Evolutionary conservation across 2,797 vertebrate genomes (phyloP), one percentile per base, ranked within the genome.

Genomic region (Oreonectes daqikongensis): DNA sequence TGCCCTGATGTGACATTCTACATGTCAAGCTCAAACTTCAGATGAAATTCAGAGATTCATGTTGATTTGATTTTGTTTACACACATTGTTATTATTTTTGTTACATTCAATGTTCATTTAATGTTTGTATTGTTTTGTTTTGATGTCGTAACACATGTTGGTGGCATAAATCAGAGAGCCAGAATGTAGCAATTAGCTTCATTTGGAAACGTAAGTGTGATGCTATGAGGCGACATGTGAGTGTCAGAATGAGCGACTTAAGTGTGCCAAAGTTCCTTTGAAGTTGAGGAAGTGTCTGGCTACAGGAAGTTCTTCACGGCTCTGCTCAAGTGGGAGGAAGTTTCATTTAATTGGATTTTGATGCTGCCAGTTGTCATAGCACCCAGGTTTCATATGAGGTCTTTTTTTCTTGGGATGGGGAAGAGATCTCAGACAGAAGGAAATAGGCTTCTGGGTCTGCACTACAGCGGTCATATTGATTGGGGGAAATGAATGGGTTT

Each of bases 311-410:
- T 90, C 87, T 90, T 90, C 86, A 83, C 86, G 79, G 84, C 85
- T 88, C 87, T 88, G 83, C 69, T 89, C 88, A 93, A 92, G 89
- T 87, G 88, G 87, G 87, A 91, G 89, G 87, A 91, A 90, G 90
- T 90, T 86, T 86, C 80, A 81, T 89, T 90, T 92, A 91, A 92
- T 92, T 92, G 91, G 90, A 92, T 92, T 92, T 90, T 90, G 87
- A 93, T 90, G 88, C 85, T 86, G 83, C 81, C 77, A 81, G 92
- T 93, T 92, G 92, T 92, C 93, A 93, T 93, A 90, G 88, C 86
- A 91, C 80, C 92, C 88, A 85, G 82, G 89, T 88, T 91, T 88
- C 83, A 86, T 86, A 57, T 85, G 79, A 83, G 83, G 80, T 74
- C 46, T 80, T 35, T 81, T 78, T 72, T 72, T 69, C 44, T 24